phyloP scores from a whole-genome alignment of 1,140 invertebrate genomes.

The Bombus consobrinus region DNA sequence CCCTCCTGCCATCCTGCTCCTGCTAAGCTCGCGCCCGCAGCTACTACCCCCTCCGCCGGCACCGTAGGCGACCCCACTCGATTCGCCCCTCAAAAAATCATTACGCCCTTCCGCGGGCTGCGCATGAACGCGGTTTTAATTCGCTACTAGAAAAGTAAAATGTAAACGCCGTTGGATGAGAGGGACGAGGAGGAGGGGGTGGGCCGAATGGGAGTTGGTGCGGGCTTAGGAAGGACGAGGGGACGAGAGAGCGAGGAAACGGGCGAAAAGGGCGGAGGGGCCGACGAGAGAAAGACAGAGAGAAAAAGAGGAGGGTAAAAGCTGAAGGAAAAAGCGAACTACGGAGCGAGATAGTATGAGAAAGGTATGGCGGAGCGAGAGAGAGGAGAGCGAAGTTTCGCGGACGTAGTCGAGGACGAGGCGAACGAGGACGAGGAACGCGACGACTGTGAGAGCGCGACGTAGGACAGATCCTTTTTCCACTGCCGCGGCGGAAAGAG shows the following conservation, averaged over 20 bases:
- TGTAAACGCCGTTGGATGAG: slow-evolving; percentile 77
- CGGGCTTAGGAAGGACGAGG: slow-evolving; percentile 62
- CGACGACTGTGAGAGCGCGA: slow-evolving; percentile 64
- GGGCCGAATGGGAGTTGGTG: slow-evolving; percentile 45
- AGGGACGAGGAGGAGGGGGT: slow-evolving; percentile 59
- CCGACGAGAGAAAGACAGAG: slow-evolving; percentile 38
- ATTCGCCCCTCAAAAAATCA: slow-evolving; percentile 84
- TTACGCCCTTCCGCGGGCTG: slow-evolving; percentile 84
- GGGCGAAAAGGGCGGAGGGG: slow-evolving; percentile 30
- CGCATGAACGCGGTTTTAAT: slow-evolving; percentile 84
- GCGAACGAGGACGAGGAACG: slow-evolving; percentile 64
- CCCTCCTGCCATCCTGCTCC: slow-evolving; percentile 65
- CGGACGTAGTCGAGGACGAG: slow-evolving; percentile 67
- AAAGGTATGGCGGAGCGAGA: neutral
- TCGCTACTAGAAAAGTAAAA: slow-evolving; percentile 84
- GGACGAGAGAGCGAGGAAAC: slow-evolving; percentile 29
- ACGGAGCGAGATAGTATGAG: slow-evolving; percentile 15
- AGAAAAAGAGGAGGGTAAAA: slow-evolving; percentile 40
- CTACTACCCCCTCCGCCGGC: slow-evolving; percentile 60
- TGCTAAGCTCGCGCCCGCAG: slow-evolving; percentile 73
- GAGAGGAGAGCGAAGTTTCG: slow-evolving; percentile 60
- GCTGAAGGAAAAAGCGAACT: slow-evolving; percentile 39
- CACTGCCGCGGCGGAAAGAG: slow-evolving; percentile 62
- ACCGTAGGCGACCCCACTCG: slow-evolving; percentile 80
- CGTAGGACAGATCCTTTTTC: slow-evolving; percentile 71